Evolutionary conservation across 2,888 invertebrate species (phyloP).

Genomic region (Chymomyza procnemis): DNA sequence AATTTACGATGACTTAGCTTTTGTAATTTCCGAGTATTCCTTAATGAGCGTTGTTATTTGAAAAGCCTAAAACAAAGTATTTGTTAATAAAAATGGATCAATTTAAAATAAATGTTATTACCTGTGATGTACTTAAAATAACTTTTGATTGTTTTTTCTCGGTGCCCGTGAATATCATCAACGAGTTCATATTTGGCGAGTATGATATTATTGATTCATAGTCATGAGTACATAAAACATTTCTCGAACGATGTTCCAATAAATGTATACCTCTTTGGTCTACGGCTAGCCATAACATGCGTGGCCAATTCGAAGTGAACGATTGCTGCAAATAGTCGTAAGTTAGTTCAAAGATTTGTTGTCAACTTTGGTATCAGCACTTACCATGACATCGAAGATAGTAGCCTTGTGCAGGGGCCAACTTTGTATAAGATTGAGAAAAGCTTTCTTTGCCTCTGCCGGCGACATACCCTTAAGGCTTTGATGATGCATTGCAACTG

Average conservation of each 20-base stretch:
- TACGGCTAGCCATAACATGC: slow-evolving; percentile 94
- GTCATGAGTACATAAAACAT: slow-evolving; percentile 93
- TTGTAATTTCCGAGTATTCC: slow-evolving; percentile 88
- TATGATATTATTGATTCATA: slow-evolving; percentile 93
- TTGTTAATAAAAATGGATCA: background rate
- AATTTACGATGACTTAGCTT: slow-evolving; percentile 54
- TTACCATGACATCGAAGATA: slow-evolving; percentile 95
- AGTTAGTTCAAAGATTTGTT: background rate
- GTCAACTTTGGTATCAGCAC: too few species aligned
- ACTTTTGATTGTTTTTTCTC: slow-evolving; percentile 95
- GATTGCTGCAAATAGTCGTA: slow-evolving; percentile 85
- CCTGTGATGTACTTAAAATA: slow-evolving; percentile 94
- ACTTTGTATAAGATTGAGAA: slow-evolving; percentile 93
- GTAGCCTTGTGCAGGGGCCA: slow-evolving; percentile 96
- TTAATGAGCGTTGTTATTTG: slow-evolving; percentile 95
- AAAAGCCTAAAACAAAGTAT: slow-evolving; percentile 84
- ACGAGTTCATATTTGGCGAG: slow-evolving; percentile 93
- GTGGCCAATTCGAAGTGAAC: slow-evolving; percentile 96
- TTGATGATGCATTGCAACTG: slow-evolving; percentile 94
- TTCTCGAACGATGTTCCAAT: slow-evolving; percentile 91
- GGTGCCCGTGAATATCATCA: slow-evolving; percentile 95
- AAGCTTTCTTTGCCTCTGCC: slow-evolving; percentile 93
- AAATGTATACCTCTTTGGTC: slow-evolving; percentile 95
- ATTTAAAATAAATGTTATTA: slow-evolving; percentile 70
- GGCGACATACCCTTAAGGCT: slow-evolving; percentile 91